phyloP scores from a whole-genome alignment of 1,140 invertebrate species.

The Lethrus apterus region DNA sequence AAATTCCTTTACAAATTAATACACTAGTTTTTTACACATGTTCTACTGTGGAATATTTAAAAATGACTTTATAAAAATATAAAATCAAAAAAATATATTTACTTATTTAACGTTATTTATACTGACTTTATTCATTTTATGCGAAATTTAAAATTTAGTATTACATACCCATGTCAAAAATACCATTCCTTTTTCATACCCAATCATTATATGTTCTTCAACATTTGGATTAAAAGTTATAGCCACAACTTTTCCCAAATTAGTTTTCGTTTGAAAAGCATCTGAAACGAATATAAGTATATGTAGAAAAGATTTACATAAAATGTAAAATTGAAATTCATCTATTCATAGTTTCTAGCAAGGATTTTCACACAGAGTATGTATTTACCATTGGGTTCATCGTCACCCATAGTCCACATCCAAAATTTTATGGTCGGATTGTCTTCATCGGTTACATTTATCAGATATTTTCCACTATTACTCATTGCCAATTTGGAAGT shows the following conservation, averaged over 20 bases:
- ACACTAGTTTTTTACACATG: no score
- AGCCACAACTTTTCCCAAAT: slow-evolving; percentile 28
- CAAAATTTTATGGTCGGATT: slow-evolving; percentile 45
- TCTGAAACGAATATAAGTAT: not conserved
- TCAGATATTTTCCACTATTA: slow-evolving; percentile 47
- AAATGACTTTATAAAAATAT: no score
- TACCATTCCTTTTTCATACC: slow-evolving; percentile 35
- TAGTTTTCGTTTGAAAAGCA: slow-evolving; percentile 14
- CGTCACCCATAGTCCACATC: slow-evolving; percentile 47
- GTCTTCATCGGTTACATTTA: slow-evolving; percentile 44
- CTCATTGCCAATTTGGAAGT: slow-evolving; percentile 45
- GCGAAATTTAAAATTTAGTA: not conserved
- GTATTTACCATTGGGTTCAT: slow-evolving; percentile 45
- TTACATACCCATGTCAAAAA: slow-evolving; percentile 40
- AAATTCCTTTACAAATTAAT: no score
- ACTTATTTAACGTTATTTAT: not conserved
- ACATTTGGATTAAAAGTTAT: slow-evolving; percentile 38
- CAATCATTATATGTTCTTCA: slow-evolving; percentile 39
- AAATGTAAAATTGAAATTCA: not conserved
- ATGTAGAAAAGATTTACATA: not conserved
- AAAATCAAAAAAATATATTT: slow-evolving; percentile 11
- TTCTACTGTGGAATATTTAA: no score
- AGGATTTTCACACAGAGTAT: not conserved
- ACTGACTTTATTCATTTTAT: not conserved
- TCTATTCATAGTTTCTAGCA: not conserved